Base-by-base conservation (phyloP, 2,888 invertebrate genomes). In the Yponomeuta plumbellus region DNA sequence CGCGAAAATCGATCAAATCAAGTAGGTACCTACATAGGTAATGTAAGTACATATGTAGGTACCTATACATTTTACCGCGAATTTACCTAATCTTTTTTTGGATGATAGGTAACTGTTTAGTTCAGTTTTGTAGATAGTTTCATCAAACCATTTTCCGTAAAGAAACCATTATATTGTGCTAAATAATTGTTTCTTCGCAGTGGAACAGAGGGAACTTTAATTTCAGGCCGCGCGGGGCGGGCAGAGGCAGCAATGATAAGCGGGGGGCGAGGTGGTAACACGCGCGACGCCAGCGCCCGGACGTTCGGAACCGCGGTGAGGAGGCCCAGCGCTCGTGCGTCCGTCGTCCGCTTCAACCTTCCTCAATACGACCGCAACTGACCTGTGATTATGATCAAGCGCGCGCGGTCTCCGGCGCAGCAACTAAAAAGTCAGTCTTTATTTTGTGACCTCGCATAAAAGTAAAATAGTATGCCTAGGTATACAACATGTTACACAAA, bases 321-420 rank as follows among this genome's bases (percentile, higher is more conserved):
- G 86, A 86, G 86, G 89, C 91, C 83, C 71, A 73, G 68, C 83
- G 86, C 88, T 87, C 88, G 88, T 88, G 90, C 86, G 87, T 84
- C 86, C 34, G 34, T 89, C 86, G 88, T 84, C 86, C 89, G 86
- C 87, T 88, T 88, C 89, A 90, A 90, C 91, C 91, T 91, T 90
- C 89, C 91, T 90, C 91, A 91, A 91, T 79, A 87, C 88, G 89
- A 90, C 91, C 89, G 90, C 89, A 84, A 83, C 89, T 91, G 89
- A 90, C 89, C 90, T 85, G 86, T 87, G 80, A 64, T 56, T 56
- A 23, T 23, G 10, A 44, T n/a, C 34, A 63, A 52, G n/a, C 52
- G 57, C 57, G 17, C 23, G 64, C 57, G 23, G n/a, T 56, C 56
- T 21, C 20, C 26, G 13, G 34, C 62, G 64, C 64, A 22, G 23